These are phyloP conservation scores for Drosophila nigrodunni DNA, from an alignment of 1,140 invertebrate species.

Conservation along the genomic window DNA sequence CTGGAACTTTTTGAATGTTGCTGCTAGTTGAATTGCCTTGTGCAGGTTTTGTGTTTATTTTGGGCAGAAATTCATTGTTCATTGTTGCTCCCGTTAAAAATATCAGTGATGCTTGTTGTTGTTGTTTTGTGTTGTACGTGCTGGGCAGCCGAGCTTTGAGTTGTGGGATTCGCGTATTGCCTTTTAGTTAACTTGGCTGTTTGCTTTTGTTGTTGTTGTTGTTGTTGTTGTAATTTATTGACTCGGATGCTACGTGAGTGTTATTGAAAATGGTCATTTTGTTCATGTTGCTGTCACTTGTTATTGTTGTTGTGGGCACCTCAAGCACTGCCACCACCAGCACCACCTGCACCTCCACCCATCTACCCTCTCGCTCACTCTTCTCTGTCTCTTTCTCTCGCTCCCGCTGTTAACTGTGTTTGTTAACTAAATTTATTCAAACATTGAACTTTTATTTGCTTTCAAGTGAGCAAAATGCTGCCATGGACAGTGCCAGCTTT, in stretches of 20 bases:
- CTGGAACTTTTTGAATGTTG: neutral
- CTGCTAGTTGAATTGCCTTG: conserved; percentile 42
- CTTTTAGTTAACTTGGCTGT: conserved; percentile 20
- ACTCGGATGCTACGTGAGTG: conserved; percentile 81
- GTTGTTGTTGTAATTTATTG: conserved; percentile 74
- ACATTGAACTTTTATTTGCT: conserved; percentile 79
- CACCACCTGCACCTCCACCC: conserved; percentile 35
- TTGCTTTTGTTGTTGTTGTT: conserved; percentile 58
- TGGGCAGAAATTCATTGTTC: conserved; percentile 28
- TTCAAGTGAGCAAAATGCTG: conserved; percentile 55
- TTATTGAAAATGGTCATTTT: conserved; percentile 81
- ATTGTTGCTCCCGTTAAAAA: conserved; percentile 60
- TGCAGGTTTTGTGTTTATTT: conserved; percentile 18
- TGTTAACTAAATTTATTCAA: conserved; percentile 75
- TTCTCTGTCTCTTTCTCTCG: conserved; percentile 7
- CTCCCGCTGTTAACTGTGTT: conserved; percentile 8
- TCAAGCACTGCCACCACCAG: conserved; percentile 9
- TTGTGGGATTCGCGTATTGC: conserved; percentile 41
- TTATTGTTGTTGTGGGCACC: conserved; percentile 41
- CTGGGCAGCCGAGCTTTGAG: conserved; percentile 45
- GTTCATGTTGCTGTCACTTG: conserved; percentile 47
- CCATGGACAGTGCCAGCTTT: neutral
- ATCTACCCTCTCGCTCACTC: conserved; percentile 9
- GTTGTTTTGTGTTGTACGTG: conserved; percentile 59
- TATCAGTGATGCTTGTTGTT: conserved; percentile 42